Evolutionary conservation across 92 coral and sea anemone species (phyloP), one percentile per base, ranked within the genome.

Genomic region (Pocillopora grandis): DNA sequence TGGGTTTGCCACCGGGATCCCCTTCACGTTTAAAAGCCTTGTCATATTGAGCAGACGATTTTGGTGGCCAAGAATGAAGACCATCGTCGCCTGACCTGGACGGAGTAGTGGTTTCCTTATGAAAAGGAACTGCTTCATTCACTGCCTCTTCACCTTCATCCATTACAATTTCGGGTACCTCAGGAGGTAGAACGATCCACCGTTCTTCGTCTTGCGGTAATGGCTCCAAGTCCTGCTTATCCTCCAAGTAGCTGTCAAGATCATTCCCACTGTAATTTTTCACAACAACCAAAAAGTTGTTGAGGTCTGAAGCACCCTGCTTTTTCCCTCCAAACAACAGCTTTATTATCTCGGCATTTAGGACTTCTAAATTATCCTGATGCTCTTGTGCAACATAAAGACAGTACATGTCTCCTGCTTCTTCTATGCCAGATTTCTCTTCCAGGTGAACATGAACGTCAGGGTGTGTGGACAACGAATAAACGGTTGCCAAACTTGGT

Each of bases 1-100:
- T 62, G n/a, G 79, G 79, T 23, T 90, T 91, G 10, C 64, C 80
- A 4, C 64, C n/a, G 20, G 77, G 12, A 23, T 71, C 87, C 58
- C 49, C 88, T 49, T 48, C 76, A 55, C 59, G 58, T n/a, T 59
- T 77, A 17, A 66, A 68, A 58, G 68, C 62, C 60, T 66, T 72
- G 27, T 84, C 90, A 55, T 89, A 57, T 77, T 82, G 78, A 33
- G 86, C 91, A 18, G 98, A 83, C 15, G 97, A 89, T 70, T 88
- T 91, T 8, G 98, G 98, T 33, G 98, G 98, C 98, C 98, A 95
- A 59, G 95, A 89, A 71, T 95, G 94, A 76, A 95, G 88, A 12
- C 62, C 85, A 74, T 86, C 97, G 70, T 93, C 98, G 21, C 85
- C 88, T 18, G 58, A 71, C 31, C 74, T 74, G 76, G 14, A 21